A percentile compares a stretch with the other conserved stretches of the same genome.
phyloP scores from a whole-genome alignment of 2,113 vertebrate genomes.

The Noctilio leporinus region DNA sequence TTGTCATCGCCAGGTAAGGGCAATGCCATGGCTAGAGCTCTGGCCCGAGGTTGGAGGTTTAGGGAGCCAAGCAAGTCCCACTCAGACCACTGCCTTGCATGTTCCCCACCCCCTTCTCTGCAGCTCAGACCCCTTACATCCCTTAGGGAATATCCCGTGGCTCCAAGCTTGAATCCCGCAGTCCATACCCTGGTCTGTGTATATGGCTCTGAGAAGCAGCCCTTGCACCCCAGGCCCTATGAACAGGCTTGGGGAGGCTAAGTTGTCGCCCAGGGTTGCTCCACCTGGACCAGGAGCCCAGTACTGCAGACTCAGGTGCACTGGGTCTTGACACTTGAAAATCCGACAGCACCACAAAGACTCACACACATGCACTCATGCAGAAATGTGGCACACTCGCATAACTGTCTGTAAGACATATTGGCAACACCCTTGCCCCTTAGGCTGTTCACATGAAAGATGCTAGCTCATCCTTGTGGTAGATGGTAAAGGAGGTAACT shows the following conservation, averaged over 20 bases:
- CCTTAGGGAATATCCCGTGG: neutral
- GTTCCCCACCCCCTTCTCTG: neutral
- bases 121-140: neutral
- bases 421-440: too few species aligned
- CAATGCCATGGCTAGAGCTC: neutral
- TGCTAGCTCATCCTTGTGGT: neutral
- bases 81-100: neutral
- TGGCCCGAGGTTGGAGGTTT: neutral
- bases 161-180: neutral
- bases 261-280: neutral
- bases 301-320: neutral
- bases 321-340: neutral
- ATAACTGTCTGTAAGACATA: neutral
- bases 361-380: too few species aligned
- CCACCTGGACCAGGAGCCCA: neutral
- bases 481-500: neutral
- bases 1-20: slow-evolving; percentile 96
- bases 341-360: neutral
- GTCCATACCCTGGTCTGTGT: neutral
- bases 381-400: neutral
- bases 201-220: neutral
- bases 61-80: neutral
- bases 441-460: neutral
- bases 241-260: neutral
- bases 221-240: neutral